Evolutionary conservation across 2,888 invertebrate genomes (phyloP), one percentile per base, ranked within the genome.

Genomic region (Schrankia costaestrigalis): DNA sequence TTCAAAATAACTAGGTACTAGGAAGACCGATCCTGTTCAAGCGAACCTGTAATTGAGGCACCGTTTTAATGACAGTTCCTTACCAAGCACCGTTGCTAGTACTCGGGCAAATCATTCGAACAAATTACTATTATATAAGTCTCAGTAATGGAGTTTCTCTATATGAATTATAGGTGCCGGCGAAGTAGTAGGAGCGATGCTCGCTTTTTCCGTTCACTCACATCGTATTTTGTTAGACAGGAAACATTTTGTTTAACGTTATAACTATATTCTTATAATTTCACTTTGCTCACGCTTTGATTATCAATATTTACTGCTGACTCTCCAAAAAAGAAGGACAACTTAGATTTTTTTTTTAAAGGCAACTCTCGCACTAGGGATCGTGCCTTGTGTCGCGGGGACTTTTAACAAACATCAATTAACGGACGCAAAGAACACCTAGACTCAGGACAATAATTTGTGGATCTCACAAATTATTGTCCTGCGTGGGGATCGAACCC

Each of bases 31-130:
- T 68, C 72, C 73, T 73, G 66, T 48, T 59, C 55, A 43, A 56
- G 56, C 56, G 63, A 66, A 62, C 46, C 72, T 53, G 72, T 71
- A 75, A 79, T 79, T 63, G 57, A 77, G 67, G 71, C 63, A 74
- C 83, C 84, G 85, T 84, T 83, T 76, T 85, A 82, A 84, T 82
- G 76, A 72, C 67, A 67, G 74, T 77, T 77, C 76, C 76, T 78
- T 69, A 63, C 52, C 59, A 69, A 64, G 65, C 62, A 62, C 77
- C 72, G 78, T 71, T 67, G 58, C 49, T 53, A 60, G 56, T 58
- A 58, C 60, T 53, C 59, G 57, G 67, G 74, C 61, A 81, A 81
- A 79, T 77, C 54, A 69, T 69, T 72, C 48, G 45, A 60, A 68
- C 68, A 73, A 78, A 81, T 80, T 74, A 75, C 74, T 77, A 79